Base-by-base conservation (phyloP, 2,113 vertebrate genomes). In the Apaloderma vittatum region DNA sequence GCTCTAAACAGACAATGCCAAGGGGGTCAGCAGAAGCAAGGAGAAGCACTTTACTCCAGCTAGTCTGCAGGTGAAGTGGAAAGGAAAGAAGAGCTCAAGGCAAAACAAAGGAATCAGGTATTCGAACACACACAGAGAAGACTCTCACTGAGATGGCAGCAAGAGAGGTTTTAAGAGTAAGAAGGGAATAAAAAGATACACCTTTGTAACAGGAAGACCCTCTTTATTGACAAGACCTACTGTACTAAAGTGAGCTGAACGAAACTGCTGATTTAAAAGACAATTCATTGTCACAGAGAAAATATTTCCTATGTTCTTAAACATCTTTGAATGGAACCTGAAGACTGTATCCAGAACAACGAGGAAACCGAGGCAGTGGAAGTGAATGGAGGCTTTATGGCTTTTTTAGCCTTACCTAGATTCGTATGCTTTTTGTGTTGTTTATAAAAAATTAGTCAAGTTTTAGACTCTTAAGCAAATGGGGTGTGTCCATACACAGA, bases 1-100 rank as follows among this genome's bases (percentile, higher is more conserved):
- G 9, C 93, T 97, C 86, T 81, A 81, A 91, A 78, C 45, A 96
- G 61, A 96, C 91, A 97, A 94, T 89, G 87, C 84, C 73, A 93
- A 89, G 61, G 70, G 52, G 94, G 95, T 97, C 94, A 95, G 84
- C 73, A 97, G 84, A 96, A 96, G 93, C 94, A 96, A 96, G 86
- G 61, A 96, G 94, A 96, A 96, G 80, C 89, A 96, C 94, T 97
- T 90, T 95, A 86, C 94, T 94, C 68, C 37, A 84, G 49, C 52
- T 96, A 93, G 89, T 57, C 86, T 87, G 80, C 86, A 85, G 94
- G 91, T 96, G 95, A 96, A 97, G 89, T 93, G 93, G 91, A 51
- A 87, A 95, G 45, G 76, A 91, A 91, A 89, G 94, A 91, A 89
- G 76, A 91, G 93, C 65, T 87, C 91, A 86, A 0, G 0, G 57